Evolutionary conservation across 1,140 invertebrate genomes (phyloP), one percentile per base, ranked within the genome.

Genomic region (Globodera rostochiensis): DNA sequence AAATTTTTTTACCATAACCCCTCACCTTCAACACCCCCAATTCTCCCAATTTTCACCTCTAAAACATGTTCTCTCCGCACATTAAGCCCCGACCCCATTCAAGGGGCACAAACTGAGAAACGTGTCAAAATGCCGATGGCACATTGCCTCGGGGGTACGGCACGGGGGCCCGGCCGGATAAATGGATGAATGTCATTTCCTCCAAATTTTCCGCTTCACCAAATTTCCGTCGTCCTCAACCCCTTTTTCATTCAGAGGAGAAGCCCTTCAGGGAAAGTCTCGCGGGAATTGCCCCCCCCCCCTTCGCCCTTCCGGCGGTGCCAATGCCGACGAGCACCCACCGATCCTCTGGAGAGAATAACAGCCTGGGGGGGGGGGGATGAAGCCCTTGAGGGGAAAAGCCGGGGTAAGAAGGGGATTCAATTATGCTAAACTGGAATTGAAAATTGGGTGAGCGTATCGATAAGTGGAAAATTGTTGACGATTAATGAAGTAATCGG

Each of bases 341-440:
- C 67, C 67, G 67, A 69, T 69, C 67, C 8, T 69, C 67, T 69
- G 67, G 67, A 7, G 6, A 15, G n/a, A 69, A 69, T 21, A 69
- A 69, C 67, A 69, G 67, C 8, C n/a, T 45, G 67, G 36, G 67
- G 7, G 67, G 67, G 36, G 67, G 67, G 36, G 67, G 25, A 66
- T 2, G 60, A 66, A 45, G 67, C 67, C 67, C 67, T 21, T 8
- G n/a, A 69, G 67, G 36, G 67, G 1, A 71, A 47, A 71, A 71
- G 69, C 36, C 36, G 71, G 71, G 15, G 13, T 13, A 3, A 71
- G 71, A 53, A 67, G 66, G 13, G 71, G 71, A 73, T 73, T 73
- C 71, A 73, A 73, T 73, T 73, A 53, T 53, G 71, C 71, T 64
- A 64, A 64, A 64, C 15, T 53, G 53, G 53, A 53, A 9, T 53